Conservation (phyloP, 2,797 vertebrate species). For the Carduelis carduelis region DNA sequence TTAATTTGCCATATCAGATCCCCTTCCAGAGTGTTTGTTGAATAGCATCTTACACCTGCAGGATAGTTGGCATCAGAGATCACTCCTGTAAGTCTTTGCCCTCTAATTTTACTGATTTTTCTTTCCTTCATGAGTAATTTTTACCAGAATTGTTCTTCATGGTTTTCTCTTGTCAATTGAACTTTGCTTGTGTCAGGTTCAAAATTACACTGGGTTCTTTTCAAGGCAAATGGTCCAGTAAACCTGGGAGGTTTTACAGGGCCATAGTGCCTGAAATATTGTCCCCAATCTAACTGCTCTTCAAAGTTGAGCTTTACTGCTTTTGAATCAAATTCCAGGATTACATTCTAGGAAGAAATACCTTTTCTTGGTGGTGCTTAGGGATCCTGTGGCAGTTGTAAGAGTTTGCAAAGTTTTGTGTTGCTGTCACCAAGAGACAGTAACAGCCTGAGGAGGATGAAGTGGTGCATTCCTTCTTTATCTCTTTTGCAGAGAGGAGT, state of each 20-base stretch:
- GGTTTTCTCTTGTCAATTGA: neutral
- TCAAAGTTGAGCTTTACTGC: neutral
- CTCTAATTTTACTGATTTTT: neutral
- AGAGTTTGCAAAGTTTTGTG: neutral
- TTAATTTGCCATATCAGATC: neutral
- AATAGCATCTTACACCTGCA: neutral
- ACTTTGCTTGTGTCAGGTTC: neutral
- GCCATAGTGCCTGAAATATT: neutral
- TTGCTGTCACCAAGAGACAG: neutral
- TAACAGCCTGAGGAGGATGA: neutral
- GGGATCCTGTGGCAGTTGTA: neutral
- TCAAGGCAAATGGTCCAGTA: neutral
- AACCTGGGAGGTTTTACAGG: neutral
- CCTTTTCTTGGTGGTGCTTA: neutral
- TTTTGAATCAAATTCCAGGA: neutral
- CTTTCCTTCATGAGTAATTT: neutral
- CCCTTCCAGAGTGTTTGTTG: neutral
- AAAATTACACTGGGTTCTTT: neutral
- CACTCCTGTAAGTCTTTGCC: neutral
- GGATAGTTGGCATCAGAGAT: neutral
- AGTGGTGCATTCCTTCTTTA: neutral
- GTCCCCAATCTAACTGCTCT: neutral
- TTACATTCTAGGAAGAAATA: neutral
- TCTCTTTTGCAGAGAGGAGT: conserved; percentile 86
- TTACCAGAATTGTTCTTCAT: neutral